A percentile compares a stretch with the other conserved stretches of the same genome.
These are phyloP conservation scores for Heliconius cydno DNA, from an alignment of 2,888 invertebrate species.

Conservation along the genomic window DNA sequence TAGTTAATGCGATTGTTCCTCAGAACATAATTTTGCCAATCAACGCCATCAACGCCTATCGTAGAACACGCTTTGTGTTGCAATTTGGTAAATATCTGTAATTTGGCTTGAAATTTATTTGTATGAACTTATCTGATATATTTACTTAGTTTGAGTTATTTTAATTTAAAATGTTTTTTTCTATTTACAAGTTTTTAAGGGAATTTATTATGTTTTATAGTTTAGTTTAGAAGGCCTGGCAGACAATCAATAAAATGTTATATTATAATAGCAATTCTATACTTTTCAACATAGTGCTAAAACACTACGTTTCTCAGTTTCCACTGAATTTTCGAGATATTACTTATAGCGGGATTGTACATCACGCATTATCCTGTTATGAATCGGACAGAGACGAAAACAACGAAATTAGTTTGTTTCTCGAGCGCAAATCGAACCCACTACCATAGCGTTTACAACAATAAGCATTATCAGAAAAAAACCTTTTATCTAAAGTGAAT, in stretches of 20 bases:
- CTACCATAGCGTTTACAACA: too few species aligned
- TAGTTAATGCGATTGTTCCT: conserved; percentile 78
- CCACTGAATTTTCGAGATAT: too few species aligned
- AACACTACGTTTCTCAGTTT: too few species aligned
- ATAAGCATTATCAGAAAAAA: not conserved
- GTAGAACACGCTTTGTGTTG: conserved; percentile 22
- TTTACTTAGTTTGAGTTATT: not conserved
- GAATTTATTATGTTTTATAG: too few species aligned
- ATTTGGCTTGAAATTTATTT: conserved; percentile 14
- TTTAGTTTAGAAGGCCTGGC: too few species aligned
- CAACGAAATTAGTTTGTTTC: not conserved
- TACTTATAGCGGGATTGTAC: too few species aligned
- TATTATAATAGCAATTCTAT: too few species aligned
- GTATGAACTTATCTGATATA: not conserved
- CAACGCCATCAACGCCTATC: conserved; percentile 65
- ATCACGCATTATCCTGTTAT: not conserved
- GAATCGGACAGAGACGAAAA: not conserved
- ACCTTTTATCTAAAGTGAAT: not conserved
- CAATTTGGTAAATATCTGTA: conserved; percentile 20
- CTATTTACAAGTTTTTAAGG: too few species aligned
- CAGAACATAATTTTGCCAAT: conserved; percentile 74
- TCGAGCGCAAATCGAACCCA: not conserved
- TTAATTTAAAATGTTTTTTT: too few species aligned
- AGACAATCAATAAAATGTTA: too few species aligned
- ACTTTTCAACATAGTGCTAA: too few species aligned